phyloP scores from a whole-genome alignment of 1,140 invertebrate genomes.

The Drosophila neocordata region DNA sequence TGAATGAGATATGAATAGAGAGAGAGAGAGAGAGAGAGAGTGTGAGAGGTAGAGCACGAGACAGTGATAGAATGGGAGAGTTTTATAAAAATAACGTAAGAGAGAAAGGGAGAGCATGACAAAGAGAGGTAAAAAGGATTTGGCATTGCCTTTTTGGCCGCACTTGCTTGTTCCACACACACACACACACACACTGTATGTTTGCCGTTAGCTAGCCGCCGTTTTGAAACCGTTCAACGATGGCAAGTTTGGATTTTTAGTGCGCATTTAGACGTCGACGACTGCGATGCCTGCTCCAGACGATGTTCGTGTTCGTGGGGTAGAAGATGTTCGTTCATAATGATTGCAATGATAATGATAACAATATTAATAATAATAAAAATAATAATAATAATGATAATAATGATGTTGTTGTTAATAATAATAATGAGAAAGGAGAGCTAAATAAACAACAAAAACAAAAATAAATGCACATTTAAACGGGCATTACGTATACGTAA shows the following conservation, averaged over 20 bases:
- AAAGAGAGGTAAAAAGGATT: constrained; percentile 8
- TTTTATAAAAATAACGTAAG: not conserved
- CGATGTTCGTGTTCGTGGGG: constrained; percentile 56
- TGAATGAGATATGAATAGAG: constrained; percentile 20
- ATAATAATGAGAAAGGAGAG: not conserved
- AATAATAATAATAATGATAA: constrained; percentile 1
- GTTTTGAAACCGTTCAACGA: not conserved
- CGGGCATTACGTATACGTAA: constrained; percentile 55
- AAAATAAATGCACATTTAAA: constrained; percentile 21
- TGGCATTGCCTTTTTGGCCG: constrained; percentile 15
- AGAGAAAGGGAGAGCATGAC: constrained; percentile 11
- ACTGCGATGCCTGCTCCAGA: constrained; percentile 28
- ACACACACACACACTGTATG: too few relatives aligned
- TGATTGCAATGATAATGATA: not conserved
- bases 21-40: constrained; percentile 3
- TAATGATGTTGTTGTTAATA: not conserved
- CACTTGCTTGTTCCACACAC: not conserved
- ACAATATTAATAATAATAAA: constrained; percentile 9
- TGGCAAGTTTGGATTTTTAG: constrained; percentile 57
- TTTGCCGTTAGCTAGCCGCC: too few relatives aligned
- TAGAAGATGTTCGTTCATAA: constrained; percentile 5
- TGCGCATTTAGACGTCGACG: constrained; percentile 75
- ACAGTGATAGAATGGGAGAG: not conserved
- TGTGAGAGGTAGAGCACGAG: not conserved
- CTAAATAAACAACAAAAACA: too few relatives aligned